Evolutionary conservation across 2,888 invertebrate species (phyloP).

Genomic region (Chaetoderma sp.): DNA sequence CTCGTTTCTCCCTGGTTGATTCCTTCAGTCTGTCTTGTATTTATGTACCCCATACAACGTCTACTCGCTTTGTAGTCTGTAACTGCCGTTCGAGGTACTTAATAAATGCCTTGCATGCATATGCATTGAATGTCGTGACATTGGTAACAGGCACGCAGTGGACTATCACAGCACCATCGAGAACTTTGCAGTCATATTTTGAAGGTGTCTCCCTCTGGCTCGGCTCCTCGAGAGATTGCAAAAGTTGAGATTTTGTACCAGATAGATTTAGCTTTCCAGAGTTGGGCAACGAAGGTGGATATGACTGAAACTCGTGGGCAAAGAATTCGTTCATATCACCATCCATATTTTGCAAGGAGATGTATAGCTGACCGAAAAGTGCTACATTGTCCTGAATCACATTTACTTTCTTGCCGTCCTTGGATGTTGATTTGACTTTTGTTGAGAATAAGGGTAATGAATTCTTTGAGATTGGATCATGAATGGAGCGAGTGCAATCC

Average conservation of each 20-base stretch:
- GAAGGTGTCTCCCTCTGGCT: background rate
- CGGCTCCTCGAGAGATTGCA: background rate
- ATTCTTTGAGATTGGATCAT: slow-evolving; percentile 20
- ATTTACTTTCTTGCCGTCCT: slow-evolving; percentile 8
- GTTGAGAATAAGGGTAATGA: slow-evolving; percentile 14
- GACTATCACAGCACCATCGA: slow-evolving; percentile 36
- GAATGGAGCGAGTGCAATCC: slow-evolving; percentile 15
- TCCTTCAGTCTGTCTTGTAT: slow-evolving; percentile 32
- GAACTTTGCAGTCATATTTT: slow-evolving; percentile 14
- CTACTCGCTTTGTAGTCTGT: slow-evolving; percentile 19
- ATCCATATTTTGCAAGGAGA: slow-evolving; percentile 14
- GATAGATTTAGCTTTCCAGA: slow-evolving; percentile 16
- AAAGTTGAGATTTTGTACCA: slow-evolving; percentile 20
- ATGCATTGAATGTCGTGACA: slow-evolving; percentile 35
- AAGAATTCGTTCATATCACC: slow-evolving; percentile 24
- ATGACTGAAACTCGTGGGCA: slow-evolving; percentile 20
- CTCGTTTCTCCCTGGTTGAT: slow-evolving; percentile 30
- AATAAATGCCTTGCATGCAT: slow-evolving; percentile 24
- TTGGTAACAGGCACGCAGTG: slow-evolving; percentile 20
- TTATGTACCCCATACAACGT: slow-evolving; percentile 37
- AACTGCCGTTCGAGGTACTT: slow-evolving; percentile 30
- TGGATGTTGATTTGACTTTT: slow-evolving; percentile 5
- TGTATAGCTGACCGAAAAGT: slow-evolving; percentile 21
- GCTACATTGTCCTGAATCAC: slow-evolving; percentile 21
- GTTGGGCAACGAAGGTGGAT: slow-evolving; percentile 22